A percentile compares a stretch with the other conserved stretches of the same genome.
phyloP scores from a whole-genome alignment of 2,797 vertebrate species.

The Tiaroga cobitis region DNA sequence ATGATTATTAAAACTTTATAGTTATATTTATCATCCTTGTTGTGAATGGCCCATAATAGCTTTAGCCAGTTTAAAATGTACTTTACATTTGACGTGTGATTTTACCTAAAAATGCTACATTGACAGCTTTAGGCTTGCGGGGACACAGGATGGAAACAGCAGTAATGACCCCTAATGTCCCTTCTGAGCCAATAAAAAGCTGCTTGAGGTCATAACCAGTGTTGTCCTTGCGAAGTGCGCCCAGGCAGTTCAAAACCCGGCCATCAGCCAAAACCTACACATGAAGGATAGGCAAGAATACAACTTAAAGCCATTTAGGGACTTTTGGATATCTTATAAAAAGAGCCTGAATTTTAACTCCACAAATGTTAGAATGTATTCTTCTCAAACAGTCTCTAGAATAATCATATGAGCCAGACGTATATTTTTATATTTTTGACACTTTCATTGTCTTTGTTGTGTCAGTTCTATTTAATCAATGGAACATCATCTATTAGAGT shows the following conservation, averaged over 20 bases:
- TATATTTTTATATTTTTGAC: background rate
- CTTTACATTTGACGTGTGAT: background rate
- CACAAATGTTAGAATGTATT: background rate
- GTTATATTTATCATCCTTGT: background rate
- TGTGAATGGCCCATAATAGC: background rate
- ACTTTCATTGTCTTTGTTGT: background rate
- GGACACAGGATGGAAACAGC: constrained; percentile 92
- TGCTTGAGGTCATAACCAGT: constrained; percentile 98
- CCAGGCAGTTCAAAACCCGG: constrained; percentile 84
- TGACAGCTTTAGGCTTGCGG: constrained; percentile 86
- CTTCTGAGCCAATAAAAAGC: constrained; percentile 96
- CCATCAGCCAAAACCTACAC: constrained; percentile 90
- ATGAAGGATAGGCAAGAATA: constrained; percentile 7
- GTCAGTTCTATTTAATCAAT: background rate
- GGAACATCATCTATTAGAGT: background rate
- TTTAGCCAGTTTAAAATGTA: background rate
- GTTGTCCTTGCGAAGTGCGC: constrained; percentile 91
- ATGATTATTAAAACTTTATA: background rate
- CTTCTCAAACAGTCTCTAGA: background rate
- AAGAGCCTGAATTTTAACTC: background rate
- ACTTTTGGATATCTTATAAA: background rate
- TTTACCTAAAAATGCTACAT: constrained; percentile 91
- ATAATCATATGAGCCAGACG: background rate
- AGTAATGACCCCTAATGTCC: constrained; percentile 92
- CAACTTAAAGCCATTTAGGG: background rate